Conservation (phyloP, 2,888 invertebrate species). For the Pristionchus arcanus region DNA sequence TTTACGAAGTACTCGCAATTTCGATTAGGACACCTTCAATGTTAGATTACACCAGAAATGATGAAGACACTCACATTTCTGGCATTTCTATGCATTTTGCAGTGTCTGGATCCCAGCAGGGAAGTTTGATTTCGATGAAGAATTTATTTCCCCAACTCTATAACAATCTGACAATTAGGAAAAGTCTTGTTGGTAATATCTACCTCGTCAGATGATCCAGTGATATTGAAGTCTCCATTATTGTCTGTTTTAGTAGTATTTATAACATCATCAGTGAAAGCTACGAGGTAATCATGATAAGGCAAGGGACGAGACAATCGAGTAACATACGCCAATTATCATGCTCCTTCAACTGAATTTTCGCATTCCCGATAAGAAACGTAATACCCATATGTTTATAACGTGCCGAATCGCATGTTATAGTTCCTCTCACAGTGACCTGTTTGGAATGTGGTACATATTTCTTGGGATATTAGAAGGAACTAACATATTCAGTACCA, state of each 20-base stretch:
- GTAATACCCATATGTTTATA: too few relatives aligned
- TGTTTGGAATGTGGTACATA: neutral
- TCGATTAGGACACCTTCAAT: neutral
- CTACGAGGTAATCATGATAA: neutral
- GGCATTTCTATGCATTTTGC: neutral
- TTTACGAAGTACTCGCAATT: neutral
- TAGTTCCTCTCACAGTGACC: neutral
- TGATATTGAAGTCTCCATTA: neutral
- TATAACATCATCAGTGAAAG: neutral
- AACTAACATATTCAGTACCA: neutral
- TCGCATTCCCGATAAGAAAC: neutral
- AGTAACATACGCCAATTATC: neutral
- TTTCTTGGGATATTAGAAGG: neutral
- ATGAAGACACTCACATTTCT: neutral
- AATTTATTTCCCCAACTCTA: neutral
- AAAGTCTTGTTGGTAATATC: neutral
- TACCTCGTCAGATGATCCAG: neutral
- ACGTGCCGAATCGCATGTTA: neutral
- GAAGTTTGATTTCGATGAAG: conserved; percentile 24
- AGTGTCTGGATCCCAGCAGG: neutral
- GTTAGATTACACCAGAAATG: too few relatives aligned
- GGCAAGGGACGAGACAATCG: neutral
- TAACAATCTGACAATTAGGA: neutral
- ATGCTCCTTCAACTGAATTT: neutral
- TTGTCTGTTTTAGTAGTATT: neutral